A percentile compares a stretch with the other conserved stretches of the same genome.
phyloP scores from a whole-genome alignment of 2,113 vertebrate species.

The Lanius collurio region DNA sequence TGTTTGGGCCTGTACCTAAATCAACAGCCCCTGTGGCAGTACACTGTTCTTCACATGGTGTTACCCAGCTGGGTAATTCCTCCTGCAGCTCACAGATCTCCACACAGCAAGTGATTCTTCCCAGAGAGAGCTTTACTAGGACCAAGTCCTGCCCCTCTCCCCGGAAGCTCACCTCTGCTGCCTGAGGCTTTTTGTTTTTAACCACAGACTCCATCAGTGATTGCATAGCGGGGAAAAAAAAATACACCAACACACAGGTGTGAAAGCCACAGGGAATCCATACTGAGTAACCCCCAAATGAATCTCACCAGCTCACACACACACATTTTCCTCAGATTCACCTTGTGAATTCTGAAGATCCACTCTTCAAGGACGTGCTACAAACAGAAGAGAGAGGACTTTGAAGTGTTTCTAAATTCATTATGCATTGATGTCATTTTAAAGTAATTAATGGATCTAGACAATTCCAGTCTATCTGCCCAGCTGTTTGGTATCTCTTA shows the following conservation, averaged over 20 bases:
- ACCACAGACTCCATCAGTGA: neutral
- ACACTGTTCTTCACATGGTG: fast-evolving
- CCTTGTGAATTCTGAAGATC: neutral
- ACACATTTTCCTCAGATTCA: neutral
- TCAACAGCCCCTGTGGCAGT: fast-evolving
- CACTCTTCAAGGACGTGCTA: neutral
- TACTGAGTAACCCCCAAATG: neutral
- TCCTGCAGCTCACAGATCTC: neutral
- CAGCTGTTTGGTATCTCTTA: neutral
- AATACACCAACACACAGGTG: neutral
- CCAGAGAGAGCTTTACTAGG: neutral
- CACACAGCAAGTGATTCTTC: neutral
- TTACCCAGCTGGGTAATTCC: too few relatives aligned
- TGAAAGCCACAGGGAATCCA: neutral
- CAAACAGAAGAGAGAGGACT: neutral
- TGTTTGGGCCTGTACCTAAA: neutral
- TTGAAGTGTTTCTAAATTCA: neutral
- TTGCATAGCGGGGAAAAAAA: neutral
- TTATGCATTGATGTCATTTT: neutral
- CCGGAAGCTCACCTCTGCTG: neutral
- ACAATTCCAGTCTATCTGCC: neutral
- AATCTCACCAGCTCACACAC: neutral
- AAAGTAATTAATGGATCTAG: neutral
- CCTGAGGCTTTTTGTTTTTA: neutral
- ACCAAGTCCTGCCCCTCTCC: neutral